Percentiles rank a stretch among this genome's conserved stretches.
These are phyloP conservation scores for Limonius californicus DNA, from an alignment of 1,140 invertebrate species.

Conservation along the genomic window DNA sequence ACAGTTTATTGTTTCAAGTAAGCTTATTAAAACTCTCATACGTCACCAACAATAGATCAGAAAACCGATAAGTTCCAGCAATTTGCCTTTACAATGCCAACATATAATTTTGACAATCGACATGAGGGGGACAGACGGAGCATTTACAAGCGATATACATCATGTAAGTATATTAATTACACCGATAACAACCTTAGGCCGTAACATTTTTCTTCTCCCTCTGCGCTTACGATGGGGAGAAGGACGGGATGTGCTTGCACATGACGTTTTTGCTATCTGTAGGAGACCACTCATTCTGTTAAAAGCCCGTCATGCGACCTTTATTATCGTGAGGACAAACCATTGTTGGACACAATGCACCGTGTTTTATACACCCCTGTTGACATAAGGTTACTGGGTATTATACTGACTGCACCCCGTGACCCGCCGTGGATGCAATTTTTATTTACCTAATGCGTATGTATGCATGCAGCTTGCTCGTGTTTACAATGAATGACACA, in stretches of 20 bases:
- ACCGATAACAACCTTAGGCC: not conserved
- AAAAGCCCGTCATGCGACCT: slow-evolving; percentile 12
- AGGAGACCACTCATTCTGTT: slow-evolving; percentile 1
- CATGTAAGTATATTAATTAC: slow-evolving; percentile 1
- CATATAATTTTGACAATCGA: too few relatives aligned
- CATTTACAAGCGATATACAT: not conserved
- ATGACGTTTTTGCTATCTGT: not conserved
- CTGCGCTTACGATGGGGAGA: not conserved
- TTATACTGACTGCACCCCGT: not conserved
- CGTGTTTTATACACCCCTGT: slow-evolving; percentile 14
- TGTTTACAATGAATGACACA: not conserved
- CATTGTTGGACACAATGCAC: slow-evolving; percentile 7
- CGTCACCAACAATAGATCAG: too few relatives aligned
- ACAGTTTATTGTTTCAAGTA: too few relatives aligned
- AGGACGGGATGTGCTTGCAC: not conserved
- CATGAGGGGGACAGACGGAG: not conserved
- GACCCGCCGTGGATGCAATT: not conserved
- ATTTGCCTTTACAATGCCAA: too few relatives aligned
- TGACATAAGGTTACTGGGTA: slow-evolving; percentile 10
- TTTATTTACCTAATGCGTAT: not conserved
- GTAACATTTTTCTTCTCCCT: not conserved
- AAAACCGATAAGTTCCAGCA: too few relatives aligned
- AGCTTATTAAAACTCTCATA: too few relatives aligned
- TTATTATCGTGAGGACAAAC: slow-evolving; percentile 13
- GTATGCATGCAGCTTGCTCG: not conserved